These are phyloP conservation scores for Menidia menidia DNA, from an alignment of 2,797 vertebrate genomes.

Conservation along the genomic window DNA sequence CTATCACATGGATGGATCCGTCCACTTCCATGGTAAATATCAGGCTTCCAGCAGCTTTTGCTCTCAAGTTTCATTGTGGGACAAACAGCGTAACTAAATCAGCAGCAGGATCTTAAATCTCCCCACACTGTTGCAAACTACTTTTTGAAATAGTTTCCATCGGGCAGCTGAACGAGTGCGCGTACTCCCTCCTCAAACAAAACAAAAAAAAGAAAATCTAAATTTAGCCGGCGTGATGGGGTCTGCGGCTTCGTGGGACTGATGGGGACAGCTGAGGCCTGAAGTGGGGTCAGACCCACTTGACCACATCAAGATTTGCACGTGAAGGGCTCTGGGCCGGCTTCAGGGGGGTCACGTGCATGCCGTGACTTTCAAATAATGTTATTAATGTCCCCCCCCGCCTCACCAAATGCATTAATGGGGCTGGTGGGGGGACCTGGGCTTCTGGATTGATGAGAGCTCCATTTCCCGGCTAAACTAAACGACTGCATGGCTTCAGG, in stretches of 20 bases:
- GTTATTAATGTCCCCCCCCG: conserved; percentile 35
- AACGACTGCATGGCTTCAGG: conserved; percentile 37
- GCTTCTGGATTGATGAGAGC: conserved; percentile 53
- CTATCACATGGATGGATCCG: no score
- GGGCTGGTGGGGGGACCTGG: conserved; percentile 37
- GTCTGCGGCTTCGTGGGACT: conserved; percentile 65
- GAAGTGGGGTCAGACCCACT: conserved; percentile 56
- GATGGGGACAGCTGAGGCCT: conserved; percentile 75
- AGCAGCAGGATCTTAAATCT: not conserved
- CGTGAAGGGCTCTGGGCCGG: conserved; percentile 18
- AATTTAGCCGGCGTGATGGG: conserved; percentile 61
- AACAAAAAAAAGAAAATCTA: conserved; percentile 47
- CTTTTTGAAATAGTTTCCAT: conserved; percentile 3
- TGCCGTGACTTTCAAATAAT: conserved; percentile 61
- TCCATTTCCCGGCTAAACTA: conserved; percentile 24
- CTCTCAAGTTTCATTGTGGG: no score
- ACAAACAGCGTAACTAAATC: not conserved
- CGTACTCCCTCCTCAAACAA: conserved; percentile 13
- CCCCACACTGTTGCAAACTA: not conserved
- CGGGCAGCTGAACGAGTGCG: conserved; percentile 23
- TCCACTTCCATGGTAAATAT: no score
- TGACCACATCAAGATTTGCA: conserved; percentile 36
- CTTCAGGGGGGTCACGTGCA: conserved; percentile 28
- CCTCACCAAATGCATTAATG: conserved; percentile 50
- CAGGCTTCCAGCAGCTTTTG: no score